phyloP scores from a whole-genome alignment of 2,113 vertebrate species.

The Phaethon lepturus region DNA sequence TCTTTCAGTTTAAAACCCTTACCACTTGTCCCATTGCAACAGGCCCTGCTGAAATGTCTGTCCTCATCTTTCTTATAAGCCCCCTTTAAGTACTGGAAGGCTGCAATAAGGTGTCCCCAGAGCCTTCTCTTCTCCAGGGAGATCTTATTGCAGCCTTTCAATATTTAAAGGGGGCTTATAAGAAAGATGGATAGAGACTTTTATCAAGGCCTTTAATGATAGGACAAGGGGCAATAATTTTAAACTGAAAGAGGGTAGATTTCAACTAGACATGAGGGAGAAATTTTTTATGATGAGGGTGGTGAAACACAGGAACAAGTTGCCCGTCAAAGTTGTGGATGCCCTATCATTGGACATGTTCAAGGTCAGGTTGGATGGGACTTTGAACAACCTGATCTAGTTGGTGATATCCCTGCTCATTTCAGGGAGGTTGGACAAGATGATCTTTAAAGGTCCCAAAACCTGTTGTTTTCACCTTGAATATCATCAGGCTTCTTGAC shows the following conservation, averaged over 20 bases:
- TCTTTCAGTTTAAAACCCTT: too few species aligned
- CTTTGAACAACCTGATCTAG: neutral
- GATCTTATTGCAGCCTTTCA: neutral
- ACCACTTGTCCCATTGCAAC: too few species aligned
- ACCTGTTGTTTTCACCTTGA: neutral
- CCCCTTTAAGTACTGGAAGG: too few species aligned
- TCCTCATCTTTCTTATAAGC: too few species aligned
- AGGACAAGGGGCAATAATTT: neutral
- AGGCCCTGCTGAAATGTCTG: too few species aligned
- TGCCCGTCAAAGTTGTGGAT: neutral
- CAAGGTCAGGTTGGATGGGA: neutral
- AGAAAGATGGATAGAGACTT: neutral
- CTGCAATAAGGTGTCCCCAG: too few species aligned
- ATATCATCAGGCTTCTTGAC: neutral
- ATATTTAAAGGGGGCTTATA: neutral
- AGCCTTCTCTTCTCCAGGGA: neutral
- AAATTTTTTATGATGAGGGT: neutral
- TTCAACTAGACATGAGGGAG: neutral
- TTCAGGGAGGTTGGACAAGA: accelerated
- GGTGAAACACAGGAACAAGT: neutral
- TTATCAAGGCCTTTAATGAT: neutral
- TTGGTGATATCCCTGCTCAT: neutral
- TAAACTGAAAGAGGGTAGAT: neutral
- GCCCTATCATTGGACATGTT: neutral
- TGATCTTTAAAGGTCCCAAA: neutral